Percentiles rank a stretch among this genome's conserved stretches.
phyloP scores from a whole-genome alignment of 2,113 vertebrate genomes.

The Corythaixoides concolor region DNA sequence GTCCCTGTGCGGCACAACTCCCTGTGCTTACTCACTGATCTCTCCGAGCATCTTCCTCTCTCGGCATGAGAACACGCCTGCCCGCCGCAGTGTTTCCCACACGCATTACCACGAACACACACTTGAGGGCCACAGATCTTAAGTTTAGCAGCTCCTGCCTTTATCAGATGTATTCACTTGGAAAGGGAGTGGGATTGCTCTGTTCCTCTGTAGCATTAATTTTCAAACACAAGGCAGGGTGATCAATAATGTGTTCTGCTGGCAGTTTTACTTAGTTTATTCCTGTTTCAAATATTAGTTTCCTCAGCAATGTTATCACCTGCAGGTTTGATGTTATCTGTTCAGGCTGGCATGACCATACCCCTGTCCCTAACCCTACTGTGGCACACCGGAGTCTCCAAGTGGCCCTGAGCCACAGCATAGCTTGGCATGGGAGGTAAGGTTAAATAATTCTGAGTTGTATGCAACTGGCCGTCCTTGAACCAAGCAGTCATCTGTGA shows the following conservation, averaged over 20 bases:
- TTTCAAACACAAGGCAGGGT: background rate
- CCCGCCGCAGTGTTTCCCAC: background rate
- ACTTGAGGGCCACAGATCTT: background rate
- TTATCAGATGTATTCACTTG: background rate
- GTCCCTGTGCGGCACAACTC: background rate
- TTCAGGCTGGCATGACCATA: fast-evolving
- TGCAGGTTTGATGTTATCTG: background rate
- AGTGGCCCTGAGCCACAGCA: background rate
- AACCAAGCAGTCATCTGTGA: background rate
- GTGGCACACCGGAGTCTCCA: background rate
- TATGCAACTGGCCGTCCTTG: background rate
- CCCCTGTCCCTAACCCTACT: fast-evolving
- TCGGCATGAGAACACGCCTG: fast-evolving
- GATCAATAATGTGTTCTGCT: slow-evolving; percentile 10
- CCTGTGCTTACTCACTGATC: fast-evolving
- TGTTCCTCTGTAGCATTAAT: background rate
- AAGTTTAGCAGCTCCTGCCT: background rate
- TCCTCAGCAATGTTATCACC: background rate
- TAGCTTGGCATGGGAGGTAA: background rate
- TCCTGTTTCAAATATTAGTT: background rate
- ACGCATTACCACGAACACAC: background rate
- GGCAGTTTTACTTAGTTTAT: slow-evolving; percentile 1
- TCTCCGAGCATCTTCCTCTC: background rate
- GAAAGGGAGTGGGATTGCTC: background rate
- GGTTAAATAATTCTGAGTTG: background rate